phyloP scores from a whole-genome alignment of 2,888 invertebrate species.

The Oscheius onirici region DNA sequence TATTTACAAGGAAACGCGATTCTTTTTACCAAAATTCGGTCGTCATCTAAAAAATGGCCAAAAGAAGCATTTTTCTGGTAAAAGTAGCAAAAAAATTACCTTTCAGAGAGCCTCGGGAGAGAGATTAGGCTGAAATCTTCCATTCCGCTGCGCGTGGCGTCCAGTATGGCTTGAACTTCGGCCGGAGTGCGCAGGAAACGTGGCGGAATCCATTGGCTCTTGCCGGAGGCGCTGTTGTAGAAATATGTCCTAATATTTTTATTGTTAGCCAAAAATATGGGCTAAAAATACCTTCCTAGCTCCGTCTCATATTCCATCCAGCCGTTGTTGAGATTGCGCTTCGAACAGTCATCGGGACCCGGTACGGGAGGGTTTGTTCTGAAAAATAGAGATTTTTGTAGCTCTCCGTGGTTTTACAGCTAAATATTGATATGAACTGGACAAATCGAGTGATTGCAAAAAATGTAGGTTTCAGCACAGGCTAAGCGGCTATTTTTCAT shows the following conservation, averaged over 20 bases:
- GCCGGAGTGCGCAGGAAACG: slow-evolving; percentile 57
- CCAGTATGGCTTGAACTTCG: slow-evolving; percentile 39
- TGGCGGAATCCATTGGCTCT: slow-evolving; percentile 68
- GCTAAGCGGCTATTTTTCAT: too few relatives aligned
- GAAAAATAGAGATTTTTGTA: slow-evolving; percentile 5
- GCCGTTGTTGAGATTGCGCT: slow-evolving; percentile 61
- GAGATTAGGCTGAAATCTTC: slow-evolving; percentile 2
- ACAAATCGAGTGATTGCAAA: too few relatives aligned
- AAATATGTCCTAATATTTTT: slow-evolving; percentile 48
- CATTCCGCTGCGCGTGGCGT: slow-evolving; percentile 13
- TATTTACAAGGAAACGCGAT: neutral
- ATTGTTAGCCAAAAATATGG: neutral
- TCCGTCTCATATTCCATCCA: slow-evolving; percentile 67
- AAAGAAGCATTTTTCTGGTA: neutral
- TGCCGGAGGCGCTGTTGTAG: slow-evolving; percentile 57
- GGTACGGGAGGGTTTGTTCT: slow-evolving; percentile 60
- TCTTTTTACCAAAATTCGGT: too few relatives aligned
- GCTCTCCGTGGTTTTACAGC: too few relatives aligned
- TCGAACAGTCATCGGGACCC: slow-evolving; percentile 41
- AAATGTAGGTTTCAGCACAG: too few relatives aligned
- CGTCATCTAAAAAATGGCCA: neutral
- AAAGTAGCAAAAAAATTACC: neutral
- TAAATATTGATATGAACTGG: too few relatives aligned
- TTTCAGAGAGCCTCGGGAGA: neutral
- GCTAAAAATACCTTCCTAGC: slow-evolving; percentile 56